These are phyloP conservation scores for Limanda limanda DNA, from an alignment of 2,113 vertebrate genomes.

Conservation along the genomic window DNA sequence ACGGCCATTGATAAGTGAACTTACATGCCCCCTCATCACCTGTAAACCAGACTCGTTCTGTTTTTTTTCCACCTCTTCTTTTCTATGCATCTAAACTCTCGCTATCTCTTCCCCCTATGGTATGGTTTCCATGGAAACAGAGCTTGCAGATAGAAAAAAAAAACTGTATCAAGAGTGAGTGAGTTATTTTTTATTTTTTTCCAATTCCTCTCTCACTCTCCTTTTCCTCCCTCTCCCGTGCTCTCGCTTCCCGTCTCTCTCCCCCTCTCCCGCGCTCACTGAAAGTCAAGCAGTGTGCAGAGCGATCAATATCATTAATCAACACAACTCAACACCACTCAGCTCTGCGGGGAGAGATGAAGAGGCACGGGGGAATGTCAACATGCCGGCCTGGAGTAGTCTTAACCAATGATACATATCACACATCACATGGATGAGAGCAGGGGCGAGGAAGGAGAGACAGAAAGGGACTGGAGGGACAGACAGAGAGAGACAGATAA, in stretches of 20 bases:
- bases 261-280: constrained; percentile 60
- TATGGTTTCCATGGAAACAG: constrained; percentile 81
- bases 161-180: constrained; percentile 64
- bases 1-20: constrained; percentile 40
- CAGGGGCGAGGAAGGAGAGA: constrained; percentile 67
- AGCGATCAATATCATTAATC: constrained; percentile 84
- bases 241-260: constrained; percentile 51
- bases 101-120: constrained; percentile 54
- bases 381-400: constrained; percentile 81
- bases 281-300: constrained; percentile 79
- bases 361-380: constrained; percentile 82
- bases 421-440: constrained; percentile 81
- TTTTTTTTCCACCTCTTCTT: constrained; percentile 22
- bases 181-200: constrained; percentile 69
- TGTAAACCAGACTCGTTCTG: constrained; percentile 40
- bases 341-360: constrained; percentile 81
- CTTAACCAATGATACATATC: constrained; percentile 83
- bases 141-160: constrained; percentile 27
- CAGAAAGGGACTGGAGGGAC: constrained; percentile 66
- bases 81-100: constrained; percentile 47
- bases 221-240: constrained; percentile 43
- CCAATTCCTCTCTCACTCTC: constrained; percentile 56
- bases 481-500: constrained; percentile 76
- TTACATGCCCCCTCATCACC: constrained; percentile 50
- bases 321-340: constrained; percentile 82